phyloP scores from a whole-genome alignment of 2,888 invertebrate genomes.

The Panzeria rudis region DNA sequence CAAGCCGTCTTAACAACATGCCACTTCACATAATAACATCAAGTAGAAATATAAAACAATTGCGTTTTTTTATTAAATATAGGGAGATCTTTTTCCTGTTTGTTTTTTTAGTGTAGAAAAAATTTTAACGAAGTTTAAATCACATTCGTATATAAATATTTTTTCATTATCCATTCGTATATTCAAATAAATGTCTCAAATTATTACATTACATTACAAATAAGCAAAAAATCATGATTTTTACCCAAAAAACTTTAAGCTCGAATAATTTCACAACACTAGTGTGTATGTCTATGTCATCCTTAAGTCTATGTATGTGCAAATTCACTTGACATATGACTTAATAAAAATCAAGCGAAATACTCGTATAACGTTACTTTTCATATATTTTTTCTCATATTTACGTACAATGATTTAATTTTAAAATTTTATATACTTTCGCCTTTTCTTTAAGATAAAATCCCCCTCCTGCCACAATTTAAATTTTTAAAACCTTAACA shows the following conservation, averaged over 20 bases:
- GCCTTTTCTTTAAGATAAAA: neutral
- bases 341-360: slow-evolving; percentile 56
- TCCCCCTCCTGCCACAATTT: neutral
- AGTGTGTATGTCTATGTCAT: neutral
- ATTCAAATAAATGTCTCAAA: too few relatives aligned
- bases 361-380: slow-evolving; percentile 25
- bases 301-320: neutral
- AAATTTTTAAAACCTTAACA: neutral
- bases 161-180: too few relatives aligned
- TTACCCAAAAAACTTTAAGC: too few relatives aligned
- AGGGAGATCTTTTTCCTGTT: too few relatives aligned
- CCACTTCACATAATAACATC: slow-evolving; percentile 24
- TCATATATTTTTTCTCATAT: slow-evolving; percentile 10
- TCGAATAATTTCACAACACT: too few relatives aligned
- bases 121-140: too few relatives aligned
- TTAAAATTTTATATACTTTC: neutral
- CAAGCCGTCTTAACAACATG: slow-evolving; percentile 22
- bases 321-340: slow-evolving; percentile 54
- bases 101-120: too few relatives aligned
- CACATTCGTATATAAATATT: too few relatives aligned
- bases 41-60: neutral
- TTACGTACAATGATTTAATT: too few relatives aligned
- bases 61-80: neutral
- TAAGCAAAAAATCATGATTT: too few relatives aligned
- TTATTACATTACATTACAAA: too few relatives aligned